Conservation (phyloP, 2,888 invertebrate genomes). For the Idaea dimidiata region DNA sequence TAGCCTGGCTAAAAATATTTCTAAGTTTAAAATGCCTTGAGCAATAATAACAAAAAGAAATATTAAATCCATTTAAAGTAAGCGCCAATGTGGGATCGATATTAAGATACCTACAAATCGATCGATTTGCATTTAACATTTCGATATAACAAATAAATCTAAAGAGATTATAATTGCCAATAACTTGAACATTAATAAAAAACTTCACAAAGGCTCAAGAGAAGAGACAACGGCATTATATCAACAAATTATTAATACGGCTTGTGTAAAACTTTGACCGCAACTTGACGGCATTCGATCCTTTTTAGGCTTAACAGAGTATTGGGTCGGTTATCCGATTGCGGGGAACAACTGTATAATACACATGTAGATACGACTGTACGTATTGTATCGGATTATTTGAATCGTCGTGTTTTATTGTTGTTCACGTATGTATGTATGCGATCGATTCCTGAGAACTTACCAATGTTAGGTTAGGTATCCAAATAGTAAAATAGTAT, state of each 20-base stretch:
- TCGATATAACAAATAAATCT: neutral
- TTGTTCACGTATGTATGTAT: neutral
- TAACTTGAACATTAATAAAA: neutral
- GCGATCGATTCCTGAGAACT: neutral
- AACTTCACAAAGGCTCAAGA: neutral
- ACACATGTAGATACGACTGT: constrained; percentile 15
- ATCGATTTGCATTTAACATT: neutral
- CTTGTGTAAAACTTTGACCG: constrained; percentile 4
- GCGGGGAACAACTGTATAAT: constrained; percentile 18
- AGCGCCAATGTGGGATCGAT: no score
- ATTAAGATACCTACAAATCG: no score
- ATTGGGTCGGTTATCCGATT: constrained; percentile 21
- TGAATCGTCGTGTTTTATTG: neutral
- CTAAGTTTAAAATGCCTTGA: no score
- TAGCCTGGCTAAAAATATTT: no score
- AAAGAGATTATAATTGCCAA: neutral
- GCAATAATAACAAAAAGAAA: no score
- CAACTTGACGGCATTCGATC: constrained; percentile 13
- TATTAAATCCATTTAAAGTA: no score
- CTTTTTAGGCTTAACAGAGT: constrained; percentile 15
- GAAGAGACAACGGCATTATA: neutral
- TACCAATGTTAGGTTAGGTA: no score
- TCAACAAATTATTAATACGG: constrained; percentile 1
- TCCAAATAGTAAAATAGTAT: no score
- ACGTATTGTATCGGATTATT: constrained; percentile 12